Conservation (phyloP, 2,888 invertebrate genomes). For the Sepiola atlantica region DNA sequence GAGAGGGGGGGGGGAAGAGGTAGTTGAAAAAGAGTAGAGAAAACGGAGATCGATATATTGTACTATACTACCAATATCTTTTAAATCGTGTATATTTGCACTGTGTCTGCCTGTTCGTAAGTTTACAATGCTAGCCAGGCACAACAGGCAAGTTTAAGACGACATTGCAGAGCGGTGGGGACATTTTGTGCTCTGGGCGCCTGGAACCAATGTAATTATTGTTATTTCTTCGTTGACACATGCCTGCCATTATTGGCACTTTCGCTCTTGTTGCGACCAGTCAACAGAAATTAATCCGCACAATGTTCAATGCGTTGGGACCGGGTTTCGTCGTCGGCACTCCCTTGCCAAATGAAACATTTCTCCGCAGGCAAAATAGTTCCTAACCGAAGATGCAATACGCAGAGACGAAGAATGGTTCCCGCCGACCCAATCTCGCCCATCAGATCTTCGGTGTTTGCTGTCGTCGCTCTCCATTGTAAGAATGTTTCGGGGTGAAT, state of each 20-base stretch:
- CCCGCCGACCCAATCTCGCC: neutral
- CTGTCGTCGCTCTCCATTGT: neutral
- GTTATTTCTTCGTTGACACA: slow-evolving; percentile 13
- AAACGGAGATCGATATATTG: too few species aligned
- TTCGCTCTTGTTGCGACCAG: slow-evolving; percentile 5
- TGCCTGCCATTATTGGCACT: slow-evolving; percentile 21
- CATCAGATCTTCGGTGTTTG: neutral
- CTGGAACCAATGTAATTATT: slow-evolving; percentile 20
- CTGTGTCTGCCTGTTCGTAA: neutral
- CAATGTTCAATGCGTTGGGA: slow-evolving; percentile 6
- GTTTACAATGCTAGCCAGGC: neutral
- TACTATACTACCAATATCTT: neutral
- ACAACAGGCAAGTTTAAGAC: neutral
- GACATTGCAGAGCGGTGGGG: neutral
- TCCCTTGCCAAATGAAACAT: slow-evolving; percentile 32
- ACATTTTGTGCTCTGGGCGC: neutral
- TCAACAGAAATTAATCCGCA: slow-evolving; percentile 22
- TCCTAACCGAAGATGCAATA: neutral
- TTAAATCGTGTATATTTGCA: neutral
- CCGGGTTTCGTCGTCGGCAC: neutral
- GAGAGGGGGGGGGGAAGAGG: too few species aligned
- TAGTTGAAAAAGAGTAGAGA: too few species aligned
- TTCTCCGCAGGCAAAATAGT: slow-evolving; percentile 10
- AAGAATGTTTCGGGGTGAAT: neutral
- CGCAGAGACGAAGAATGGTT: neutral